Base-by-base conservation (phyloP, 2,888 invertebrate genomes). In the Onchidella celtica region DNA sequence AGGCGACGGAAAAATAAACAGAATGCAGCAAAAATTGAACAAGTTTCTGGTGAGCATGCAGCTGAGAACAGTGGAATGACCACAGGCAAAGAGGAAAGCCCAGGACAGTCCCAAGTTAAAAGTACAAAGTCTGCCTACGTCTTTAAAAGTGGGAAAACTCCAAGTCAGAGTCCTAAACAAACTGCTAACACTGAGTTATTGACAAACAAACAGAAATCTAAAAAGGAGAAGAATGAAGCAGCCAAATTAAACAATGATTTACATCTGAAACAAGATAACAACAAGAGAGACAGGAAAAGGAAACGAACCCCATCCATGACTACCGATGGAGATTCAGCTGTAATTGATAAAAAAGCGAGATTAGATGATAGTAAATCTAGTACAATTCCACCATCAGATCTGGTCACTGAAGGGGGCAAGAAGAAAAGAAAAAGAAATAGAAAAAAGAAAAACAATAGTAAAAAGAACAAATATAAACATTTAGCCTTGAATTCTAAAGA, bases 381-480 rank as follows among this genome's bases (percentile, higher is more conserved):
- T 14, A 40, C 63, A n/a, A 34, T 24, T 34, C 9, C 65, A 24
- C 14, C 14, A 24, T 11, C 29, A 32, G 55, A 24, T 32, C 24
- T 27, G 11, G 27, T 17, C 34, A 14, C 55, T 24, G 68, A 24
- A 57, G 77, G 34, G 4, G 47, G n/a, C 1, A 79, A 66, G 66
- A 76, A 68, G 29, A 72, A 85, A 78, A 85, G 74, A 66, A 85
- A 81, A 84, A 73, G 83, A 57, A 85, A 86, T 38, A 79, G 77
- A 65, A 86, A 85, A 69, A 87, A 87, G 82, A 86, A 85, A 80
- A 85, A 83, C 57, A 86, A 79, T 36, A 83, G 83, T 61, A 88
- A 86, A 70, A 87, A 84, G 55, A 88, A 88, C 77, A 88, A 88
- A 68, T 87, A 87, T 81, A 86, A 85, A 69, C 86, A 87, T 72